A percentile compares a stretch with the other conserved stretches of the same genome.
Conservation (phyloP, 2,113 vertebrate species). For the Arothron firmamentum region DNA sequence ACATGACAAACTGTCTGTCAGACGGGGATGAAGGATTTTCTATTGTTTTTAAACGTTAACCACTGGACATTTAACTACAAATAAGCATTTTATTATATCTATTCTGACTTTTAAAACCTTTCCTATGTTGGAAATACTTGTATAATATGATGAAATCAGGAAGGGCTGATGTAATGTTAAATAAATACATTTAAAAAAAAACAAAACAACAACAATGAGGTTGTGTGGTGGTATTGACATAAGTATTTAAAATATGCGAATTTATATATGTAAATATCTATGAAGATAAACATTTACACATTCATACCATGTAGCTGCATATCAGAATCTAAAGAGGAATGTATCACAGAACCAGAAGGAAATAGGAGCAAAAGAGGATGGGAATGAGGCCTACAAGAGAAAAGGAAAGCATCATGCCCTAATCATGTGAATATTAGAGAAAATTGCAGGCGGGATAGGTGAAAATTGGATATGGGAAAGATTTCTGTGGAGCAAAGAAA, state of each 20-base stretch:
- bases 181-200: too few species aligned
- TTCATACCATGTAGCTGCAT: constrained; percentile 27
- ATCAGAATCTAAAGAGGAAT: constrained; percentile 20
- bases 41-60: constrained; percentile 39
- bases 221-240: too few species aligned
- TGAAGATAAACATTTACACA: constrained; percentile 24
- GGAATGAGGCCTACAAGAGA: constrained; percentile 37
- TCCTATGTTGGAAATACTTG: too few species aligned
- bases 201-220: too few species aligned
- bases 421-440: constrained; percentile 72
- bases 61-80: constrained; percentile 9
- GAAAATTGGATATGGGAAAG: constrained; percentile 67
- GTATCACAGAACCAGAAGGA: constrained; percentile 28
- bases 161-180: too few species aligned
- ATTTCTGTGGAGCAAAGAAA: constrained; percentile 48
- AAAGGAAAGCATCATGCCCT: constrained; percentile 62
- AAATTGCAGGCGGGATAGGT: constrained; percentile 65
- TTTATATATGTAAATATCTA: too few species aligned
- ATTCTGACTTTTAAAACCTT: too few species aligned
- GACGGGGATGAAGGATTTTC: constrained; percentile 59
- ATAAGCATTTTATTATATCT: too few species aligned
- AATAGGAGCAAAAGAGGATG: constrained; percentile 32
- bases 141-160: constrained; percentile 11
- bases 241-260: not conserved
- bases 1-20: constrained; percentile 63